A percentile compares a stretch with the other conserved stretches of the same genome.
These are phyloP conservation scores for Drosophila kohkoa DNA, from an alignment of 1,140 invertebrate species.

Conservation along the genomic window DNA sequence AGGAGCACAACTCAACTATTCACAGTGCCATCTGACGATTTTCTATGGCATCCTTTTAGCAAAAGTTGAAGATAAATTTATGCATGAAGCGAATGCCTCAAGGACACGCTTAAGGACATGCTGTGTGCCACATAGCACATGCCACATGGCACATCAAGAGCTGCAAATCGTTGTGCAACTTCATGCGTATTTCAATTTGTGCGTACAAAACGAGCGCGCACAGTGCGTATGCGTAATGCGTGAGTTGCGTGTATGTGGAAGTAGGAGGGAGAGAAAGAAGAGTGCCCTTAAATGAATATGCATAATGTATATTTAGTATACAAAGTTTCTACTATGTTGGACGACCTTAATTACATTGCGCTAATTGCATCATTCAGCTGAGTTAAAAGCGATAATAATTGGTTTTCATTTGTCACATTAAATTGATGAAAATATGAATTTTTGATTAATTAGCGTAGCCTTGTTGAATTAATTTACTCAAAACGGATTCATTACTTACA, in stretches of 20 bases:
- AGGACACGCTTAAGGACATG: conserved; percentile 28
- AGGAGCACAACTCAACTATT: conserved; percentile 7
- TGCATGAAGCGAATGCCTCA: conserved; percentile 27
- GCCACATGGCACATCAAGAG: conserved; percentile 25
- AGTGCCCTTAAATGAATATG: neutral
- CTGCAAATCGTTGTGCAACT: conserved; percentile 56
- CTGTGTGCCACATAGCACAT: conserved; percentile 9
- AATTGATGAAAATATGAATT: conserved; percentile 26
- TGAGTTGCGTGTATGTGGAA: neutral
- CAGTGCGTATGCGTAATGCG: conserved; percentile 58
- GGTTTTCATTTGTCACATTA: conserved; percentile 49
- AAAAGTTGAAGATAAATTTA: conserved; percentile 24
- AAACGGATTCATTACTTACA: conserved; percentile 24
- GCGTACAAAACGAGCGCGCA: conserved; percentile 28
- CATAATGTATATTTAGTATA: conserved; percentile 15
- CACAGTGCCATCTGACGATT: conserved; percentile 3
- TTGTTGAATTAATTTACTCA: conserved; percentile 30
- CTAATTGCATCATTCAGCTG: conserved; percentile 34
- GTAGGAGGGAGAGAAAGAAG: too few relatives aligned
- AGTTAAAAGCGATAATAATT: conserved; percentile 29
- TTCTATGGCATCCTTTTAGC: conserved; percentile 8
- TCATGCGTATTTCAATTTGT: conserved; percentile 27
- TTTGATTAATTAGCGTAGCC: conserved; percentile 15
- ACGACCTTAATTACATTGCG: conserved; percentile 17
- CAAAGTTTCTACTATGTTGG: conserved; percentile 3